Evolutionary conservation across 2,888 invertebrate genomes (phyloP).

Genomic region (Diarsia brunnea): DNA sequence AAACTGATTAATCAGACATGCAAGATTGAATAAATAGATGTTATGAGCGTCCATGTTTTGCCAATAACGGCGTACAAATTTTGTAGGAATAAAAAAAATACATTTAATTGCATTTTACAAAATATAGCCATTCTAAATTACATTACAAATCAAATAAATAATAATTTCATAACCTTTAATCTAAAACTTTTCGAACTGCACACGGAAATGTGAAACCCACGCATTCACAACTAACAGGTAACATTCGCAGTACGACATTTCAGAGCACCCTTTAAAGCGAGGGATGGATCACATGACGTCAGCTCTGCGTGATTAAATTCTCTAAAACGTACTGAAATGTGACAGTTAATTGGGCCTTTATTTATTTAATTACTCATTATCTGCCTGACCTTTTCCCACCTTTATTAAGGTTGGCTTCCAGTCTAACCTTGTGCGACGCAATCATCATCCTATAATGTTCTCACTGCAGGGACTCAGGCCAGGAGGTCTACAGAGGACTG

Average conservation of each 20-base stretch:
- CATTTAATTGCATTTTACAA: too few relatives aligned
- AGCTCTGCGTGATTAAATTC: neutral
- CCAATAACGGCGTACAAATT: too few relatives aligned
- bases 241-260: neutral
- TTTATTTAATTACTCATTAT: neutral
- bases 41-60: too few relatives aligned
- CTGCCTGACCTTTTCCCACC: neutral
- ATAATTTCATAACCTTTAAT: slow-evolving; percentile 17
- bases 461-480: too few relatives aligned
- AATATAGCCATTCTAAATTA: too few relatives aligned
- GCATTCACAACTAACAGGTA: slow-evolving; percentile 7
- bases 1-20: too few relatives aligned
- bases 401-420: neutral
- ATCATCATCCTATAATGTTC: too few relatives aligned
- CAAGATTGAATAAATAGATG: too few relatives aligned
- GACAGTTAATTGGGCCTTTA: neutral
- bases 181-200: neutral
- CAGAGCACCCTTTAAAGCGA: neutral
- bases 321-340: neutral
- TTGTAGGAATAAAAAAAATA: too few relatives aligned
- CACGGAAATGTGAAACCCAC: slow-evolving; percentile 25
- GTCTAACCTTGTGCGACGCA: neutral
- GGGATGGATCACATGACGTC: neutral
- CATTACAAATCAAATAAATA: too few relatives aligned
- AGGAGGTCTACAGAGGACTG: too few relatives aligned